These are phyloP conservation scores for Cyrtorhinus lividipennis DNA, from an alignment of 1,140 invertebrate genomes.

Conservation along the genomic window DNA sequence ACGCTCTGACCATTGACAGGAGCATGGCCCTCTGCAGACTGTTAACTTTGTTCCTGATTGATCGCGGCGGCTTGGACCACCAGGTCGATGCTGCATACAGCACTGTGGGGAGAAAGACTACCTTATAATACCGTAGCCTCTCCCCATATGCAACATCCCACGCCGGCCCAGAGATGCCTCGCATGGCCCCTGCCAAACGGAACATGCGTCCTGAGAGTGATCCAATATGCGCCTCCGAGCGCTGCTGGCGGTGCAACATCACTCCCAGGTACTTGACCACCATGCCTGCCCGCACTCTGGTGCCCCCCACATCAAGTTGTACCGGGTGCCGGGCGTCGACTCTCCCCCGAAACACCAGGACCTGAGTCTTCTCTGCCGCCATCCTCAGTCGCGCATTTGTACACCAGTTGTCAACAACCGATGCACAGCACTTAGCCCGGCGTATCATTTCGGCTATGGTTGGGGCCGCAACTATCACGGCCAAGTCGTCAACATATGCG, in stretches of 20 bases:
- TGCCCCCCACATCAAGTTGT: slow-evolving; percentile 8
- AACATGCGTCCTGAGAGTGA: not conserved
- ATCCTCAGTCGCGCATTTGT: slow-evolving; percentile 7
- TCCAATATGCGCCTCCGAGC: not conserved
- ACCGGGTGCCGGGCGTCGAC: slow-evolving; percentile 1
- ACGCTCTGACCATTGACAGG: not conserved
- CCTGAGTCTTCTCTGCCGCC: slow-evolving; percentile 19
- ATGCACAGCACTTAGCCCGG: not conserved
- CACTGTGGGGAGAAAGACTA: not conserved
- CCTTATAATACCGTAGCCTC: not conserved
- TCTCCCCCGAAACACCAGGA: slow-evolving; percentile 17
- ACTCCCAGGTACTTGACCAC: not conserved
- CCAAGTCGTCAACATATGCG: slow-evolving; percentile 13
- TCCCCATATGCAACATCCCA: not conserved
- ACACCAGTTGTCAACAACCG: not conserved
- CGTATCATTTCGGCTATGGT: not conserved
- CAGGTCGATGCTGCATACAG: not conserved
- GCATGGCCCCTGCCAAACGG: too few species aligned
- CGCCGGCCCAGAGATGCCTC: not conserved
- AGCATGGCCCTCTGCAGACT: not conserved
- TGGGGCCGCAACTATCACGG: not conserved
- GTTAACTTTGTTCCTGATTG: not conserved
- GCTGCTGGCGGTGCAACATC: not conserved
- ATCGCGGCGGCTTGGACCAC: not conserved
- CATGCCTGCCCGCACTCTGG: not conserved